Conservation (phyloP, 2,888 invertebrate species). For the Diloba caeruleocephala region DNA sequence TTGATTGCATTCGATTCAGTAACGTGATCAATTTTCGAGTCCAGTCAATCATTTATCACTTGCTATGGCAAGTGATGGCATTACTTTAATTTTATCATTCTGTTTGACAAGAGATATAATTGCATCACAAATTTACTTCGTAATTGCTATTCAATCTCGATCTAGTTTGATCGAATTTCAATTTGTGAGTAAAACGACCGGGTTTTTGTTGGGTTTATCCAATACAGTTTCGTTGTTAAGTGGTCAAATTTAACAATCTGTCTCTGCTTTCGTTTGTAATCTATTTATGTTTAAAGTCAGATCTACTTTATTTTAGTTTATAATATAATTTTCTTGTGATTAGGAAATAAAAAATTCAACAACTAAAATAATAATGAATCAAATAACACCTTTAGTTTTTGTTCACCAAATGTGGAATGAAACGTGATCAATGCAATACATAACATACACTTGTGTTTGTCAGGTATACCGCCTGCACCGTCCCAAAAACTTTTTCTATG, state of each 20-base stretch:
- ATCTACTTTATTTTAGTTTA: not conserved
- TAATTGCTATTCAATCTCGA: constrained; percentile 17
- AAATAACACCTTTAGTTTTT: not conserved
- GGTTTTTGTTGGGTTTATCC: constrained; percentile 1
- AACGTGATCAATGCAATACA: constrained; percentile 18
- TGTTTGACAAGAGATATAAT: constrained; percentile 23
- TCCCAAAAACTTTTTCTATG: constrained; percentile 16
- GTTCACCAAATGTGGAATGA: constrained; percentile 10
- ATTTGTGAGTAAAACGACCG: constrained; percentile 3
- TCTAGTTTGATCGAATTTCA: constrained; percentile 11
- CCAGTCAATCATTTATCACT: constrained; percentile 14
- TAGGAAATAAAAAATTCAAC: not conserved
- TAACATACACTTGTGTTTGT: constrained; percentile 18
- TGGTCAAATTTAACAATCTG: not conserved
- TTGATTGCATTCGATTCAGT: constrained; percentile 17
- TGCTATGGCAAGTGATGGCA: constrained; percentile 27
- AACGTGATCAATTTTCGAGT: constrained; percentile 17
- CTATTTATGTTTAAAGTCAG: not conserved
- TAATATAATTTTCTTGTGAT: not conserved
- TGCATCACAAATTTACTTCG: constrained; percentile 17
- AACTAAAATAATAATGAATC: not conserved
- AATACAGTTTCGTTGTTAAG: not conserved
- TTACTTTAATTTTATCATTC: constrained; percentile 25
- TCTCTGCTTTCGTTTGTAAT: not conserved
- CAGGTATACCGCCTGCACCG: constrained; percentile 23